Percentiles rank a stretch among this genome's conserved stretches.
Evolutionary conservation across 2,888 invertebrate genomes (phyloP).

Genomic region (Idaea biselata): DNA sequence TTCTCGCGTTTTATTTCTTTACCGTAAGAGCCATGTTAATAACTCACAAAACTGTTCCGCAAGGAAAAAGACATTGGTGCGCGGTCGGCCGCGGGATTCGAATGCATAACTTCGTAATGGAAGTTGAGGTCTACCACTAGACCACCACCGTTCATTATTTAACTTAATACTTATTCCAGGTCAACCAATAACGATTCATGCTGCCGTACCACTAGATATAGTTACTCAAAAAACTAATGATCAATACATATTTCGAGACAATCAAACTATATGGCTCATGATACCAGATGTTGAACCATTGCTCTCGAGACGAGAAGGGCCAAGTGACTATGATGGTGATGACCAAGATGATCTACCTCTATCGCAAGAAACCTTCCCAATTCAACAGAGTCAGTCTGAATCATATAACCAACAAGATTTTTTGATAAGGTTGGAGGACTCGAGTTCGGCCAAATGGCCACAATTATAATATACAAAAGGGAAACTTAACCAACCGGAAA

Average conservation of each 20-base stretch:
- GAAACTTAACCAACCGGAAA: background rate
- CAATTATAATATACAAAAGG: background rate
- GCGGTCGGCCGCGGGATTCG: too few relatives aligned
- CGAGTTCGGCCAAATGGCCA: background rate
- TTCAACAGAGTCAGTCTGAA: background rate
- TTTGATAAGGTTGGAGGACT: background rate
- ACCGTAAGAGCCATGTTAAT: too few relatives aligned
- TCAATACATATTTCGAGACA: slow-evolving; percentile 2
- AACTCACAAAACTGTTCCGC: too few relatives aligned
- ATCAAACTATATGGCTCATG: slow-evolving; percentile 22
- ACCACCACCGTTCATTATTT: background rate
- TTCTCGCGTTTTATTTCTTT: too few relatives aligned
- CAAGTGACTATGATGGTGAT: background rate
- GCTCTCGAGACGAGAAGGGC: slow-evolving; percentile 19
- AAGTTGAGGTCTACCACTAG: too few relatives aligned
- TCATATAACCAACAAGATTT: background rate
- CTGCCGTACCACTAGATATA: slow-evolving; percentile 16
- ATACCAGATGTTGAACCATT: slow-evolving; percentile 40
- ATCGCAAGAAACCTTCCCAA: background rate
- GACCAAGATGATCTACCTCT: background rate
- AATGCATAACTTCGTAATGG: too few relatives aligned
- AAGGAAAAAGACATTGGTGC: too few relatives aligned
- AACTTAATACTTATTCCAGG: slow-evolving; percentile 11
- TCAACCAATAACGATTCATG: slow-evolving; percentile 8
- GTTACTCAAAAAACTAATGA: slow-evolving; percentile 13